These are phyloP conservation scores for Digitonthophagus gazella DNA, from an alignment of 2,888 invertebrate genomes.

Conservation along the genomic window DNA sequence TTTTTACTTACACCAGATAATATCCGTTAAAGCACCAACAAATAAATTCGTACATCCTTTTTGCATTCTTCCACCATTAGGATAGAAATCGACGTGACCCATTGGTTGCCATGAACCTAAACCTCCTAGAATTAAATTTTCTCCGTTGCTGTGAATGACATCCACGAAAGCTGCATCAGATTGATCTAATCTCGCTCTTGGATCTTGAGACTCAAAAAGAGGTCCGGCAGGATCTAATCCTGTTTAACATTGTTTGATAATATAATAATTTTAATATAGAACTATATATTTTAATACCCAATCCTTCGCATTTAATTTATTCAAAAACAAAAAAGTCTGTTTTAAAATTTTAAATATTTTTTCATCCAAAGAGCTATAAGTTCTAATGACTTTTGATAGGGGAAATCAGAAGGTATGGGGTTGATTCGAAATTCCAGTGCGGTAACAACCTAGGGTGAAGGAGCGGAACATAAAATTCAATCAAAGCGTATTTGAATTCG, in stretches of 20 bases:
- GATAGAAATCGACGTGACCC: constrained; percentile 90
- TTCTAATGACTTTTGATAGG: background rate
- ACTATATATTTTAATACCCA: no score
- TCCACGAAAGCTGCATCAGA: constrained; percentile 87
- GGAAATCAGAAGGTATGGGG: background rate
- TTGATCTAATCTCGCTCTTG: constrained; percentile 78
- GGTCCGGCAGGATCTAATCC: constrained; percentile 90
- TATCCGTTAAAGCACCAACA: constrained; percentile 86
- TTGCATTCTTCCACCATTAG: constrained; percentile 89
- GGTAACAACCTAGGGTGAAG: background rate
- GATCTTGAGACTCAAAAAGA: constrained; percentile 86
- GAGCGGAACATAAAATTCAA: background rate
- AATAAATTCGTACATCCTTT: constrained; percentile 91
- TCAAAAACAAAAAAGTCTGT: background rate
- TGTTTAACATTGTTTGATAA: constrained; percentile 39
- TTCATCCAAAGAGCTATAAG: no score
- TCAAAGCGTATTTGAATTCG: background rate
- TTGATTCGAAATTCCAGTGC: background rate
- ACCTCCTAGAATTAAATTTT: constrained; percentile 86
- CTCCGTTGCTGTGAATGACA: constrained; percentile 91
- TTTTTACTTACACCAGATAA: constrained; percentile 75
- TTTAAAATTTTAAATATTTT: background rate
- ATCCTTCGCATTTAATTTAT: background rate
- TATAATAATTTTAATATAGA: background rate
- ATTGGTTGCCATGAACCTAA: constrained; percentile 82